Evolutionary conservation across 2,888 invertebrate species (phyloP).

Genomic region (Nipponacmea schrenckii): DNA sequence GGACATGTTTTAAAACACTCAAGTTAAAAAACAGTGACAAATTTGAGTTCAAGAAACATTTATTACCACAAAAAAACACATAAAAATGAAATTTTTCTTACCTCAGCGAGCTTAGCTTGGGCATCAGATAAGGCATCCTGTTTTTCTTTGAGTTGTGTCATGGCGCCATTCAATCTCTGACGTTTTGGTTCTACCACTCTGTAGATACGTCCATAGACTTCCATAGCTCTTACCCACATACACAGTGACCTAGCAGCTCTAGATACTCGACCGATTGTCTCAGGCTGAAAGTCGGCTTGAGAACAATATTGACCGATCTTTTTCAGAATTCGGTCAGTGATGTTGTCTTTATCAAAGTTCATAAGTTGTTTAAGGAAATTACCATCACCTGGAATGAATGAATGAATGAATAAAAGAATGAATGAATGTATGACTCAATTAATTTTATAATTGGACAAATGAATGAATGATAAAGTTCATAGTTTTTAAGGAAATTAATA

Average conservation of each 20-base stretch:
- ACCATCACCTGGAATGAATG: conserved; percentile 61
- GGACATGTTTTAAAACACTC: too few species aligned
- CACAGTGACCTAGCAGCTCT: conserved; percentile 87
- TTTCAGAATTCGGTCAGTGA: conserved; percentile 83
- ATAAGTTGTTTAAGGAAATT: conserved; percentile 74
- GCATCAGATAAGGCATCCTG: conserved; percentile 83
- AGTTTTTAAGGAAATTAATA: background rate
- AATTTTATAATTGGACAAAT: background rate
- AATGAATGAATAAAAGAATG: background rate
- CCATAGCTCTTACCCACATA: conserved; percentile 89
- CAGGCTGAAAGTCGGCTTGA: conserved; percentile 87
- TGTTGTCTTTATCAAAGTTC: conserved; percentile 89
- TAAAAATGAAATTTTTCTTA: conserved; percentile 34
- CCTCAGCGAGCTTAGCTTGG: conserved; percentile 80
- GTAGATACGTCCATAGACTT: conserved; percentile 89
- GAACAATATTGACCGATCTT: conserved; percentile 83
- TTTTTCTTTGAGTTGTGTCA: conserved; percentile 80
- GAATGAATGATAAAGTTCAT: background rate
- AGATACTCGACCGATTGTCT: conserved; percentile 85
- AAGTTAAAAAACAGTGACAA: too few species aligned
- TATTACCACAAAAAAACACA: too few species aligned
- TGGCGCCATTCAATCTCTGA: conserved; percentile 81
- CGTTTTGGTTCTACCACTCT: conserved; percentile 84
- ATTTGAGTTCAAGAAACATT: too few species aligned
- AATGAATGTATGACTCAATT: background rate